Base-by-base conservation (phyloP, 2,888 invertebrate genomes). In the Andrena dorsata region DNA sequence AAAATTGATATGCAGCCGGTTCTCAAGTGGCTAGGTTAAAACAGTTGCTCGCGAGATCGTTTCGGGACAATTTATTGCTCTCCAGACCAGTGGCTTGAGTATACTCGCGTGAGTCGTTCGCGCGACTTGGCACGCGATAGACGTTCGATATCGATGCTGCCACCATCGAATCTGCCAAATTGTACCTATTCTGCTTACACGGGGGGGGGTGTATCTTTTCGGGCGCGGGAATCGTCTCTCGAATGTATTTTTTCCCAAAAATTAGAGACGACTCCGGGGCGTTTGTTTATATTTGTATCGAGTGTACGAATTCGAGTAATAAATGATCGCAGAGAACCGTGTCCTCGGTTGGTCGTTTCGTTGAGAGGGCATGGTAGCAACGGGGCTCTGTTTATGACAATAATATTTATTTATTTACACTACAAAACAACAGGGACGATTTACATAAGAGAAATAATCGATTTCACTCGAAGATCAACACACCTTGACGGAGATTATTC, bases 401-500 rank as follows among this genome's bases (percentile, higher is more conserved):
- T 91, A 91, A 91, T 90, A 93, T 93, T 93, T 93, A 93, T 93
- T 93, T 93, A 93, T 93, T 93, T 93, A 92, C 93, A 93, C 91
- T 93, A 92, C 90, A 92, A 92, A 90, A 91, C 91, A 93, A 93
- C 90, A 91, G 90, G 89, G 89, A 86, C 68, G 88, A 90, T 91
- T 90, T 89, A 90, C 89, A 90, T 80, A 89, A 71, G 75, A 88
- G 73, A 84, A 79, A 84, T 83, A 73, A 76, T 81, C 64, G 74
- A 64, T 80, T 83, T 74, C 63, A 68, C 76, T 73, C 30, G 69
- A 69, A 58, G 76, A 80, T 69, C 65, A 63, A 65, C 77, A 77
- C 71, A 51, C 61, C 16, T 49, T 30, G 26, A 41, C 26, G 63
- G 28, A 35, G 26, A 16, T 13, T n/a, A 23, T 28, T 74, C 64